Evolutionary conservation across 2,113 vertebrate genomes (phyloP).

Genomic region (Petromus typicus): DNA sequence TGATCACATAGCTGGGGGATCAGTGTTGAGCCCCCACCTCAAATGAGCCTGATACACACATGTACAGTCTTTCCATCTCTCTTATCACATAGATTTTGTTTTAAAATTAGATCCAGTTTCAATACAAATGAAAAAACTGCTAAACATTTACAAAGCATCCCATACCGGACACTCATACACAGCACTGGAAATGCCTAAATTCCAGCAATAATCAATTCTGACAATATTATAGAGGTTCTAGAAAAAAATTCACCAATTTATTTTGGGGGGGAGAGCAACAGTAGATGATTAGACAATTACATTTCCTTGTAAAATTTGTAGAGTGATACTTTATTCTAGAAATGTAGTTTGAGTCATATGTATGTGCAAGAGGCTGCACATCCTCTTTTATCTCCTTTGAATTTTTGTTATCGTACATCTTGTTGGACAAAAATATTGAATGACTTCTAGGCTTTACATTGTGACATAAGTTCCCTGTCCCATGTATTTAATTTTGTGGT

Average conservation of each 20-base stretch:
- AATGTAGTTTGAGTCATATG: background rate
- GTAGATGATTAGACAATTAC: background rate
- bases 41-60: background rate
- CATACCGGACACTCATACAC: fast-evolving
- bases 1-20: background rate
- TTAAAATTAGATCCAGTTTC: background rate
- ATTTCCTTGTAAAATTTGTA: background rate
- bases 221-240: background rate
- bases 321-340: background rate
- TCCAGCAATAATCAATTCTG: background rate
- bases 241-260: background rate
- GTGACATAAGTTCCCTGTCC: background rate
- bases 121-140: background rate
- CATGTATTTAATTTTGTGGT: background rate
- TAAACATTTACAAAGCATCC: fast-evolving
- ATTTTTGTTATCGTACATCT: background rate
- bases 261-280: background rate
- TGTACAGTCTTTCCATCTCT: background rate
- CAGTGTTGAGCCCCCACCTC: background rate
- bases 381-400: background rate
- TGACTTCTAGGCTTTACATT: background rate
- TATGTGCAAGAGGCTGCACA: fast-evolving
- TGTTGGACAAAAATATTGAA: background rate
- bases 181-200: fast-evolving
- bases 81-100: background rate